A percentile compares a stretch with the other conserved stretches of the same genome.
Evolutionary conservation across 2,797 vertebrate genomes (phyloP).

Genomic region (Melopsittacus undulatus): DNA sequence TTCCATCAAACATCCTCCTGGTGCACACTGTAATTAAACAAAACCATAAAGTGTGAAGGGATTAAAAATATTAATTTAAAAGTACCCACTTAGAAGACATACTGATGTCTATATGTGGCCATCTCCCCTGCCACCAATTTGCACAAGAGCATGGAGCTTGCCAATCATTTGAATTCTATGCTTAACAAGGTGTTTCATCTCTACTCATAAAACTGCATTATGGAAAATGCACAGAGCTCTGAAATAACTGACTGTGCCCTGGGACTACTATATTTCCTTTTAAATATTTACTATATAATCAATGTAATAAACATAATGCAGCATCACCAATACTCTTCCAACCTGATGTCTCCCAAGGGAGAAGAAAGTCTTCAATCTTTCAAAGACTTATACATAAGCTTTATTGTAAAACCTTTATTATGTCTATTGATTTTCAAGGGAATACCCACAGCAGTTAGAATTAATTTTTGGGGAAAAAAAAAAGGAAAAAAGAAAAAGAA

Average conservation of each 20-base stretch:
- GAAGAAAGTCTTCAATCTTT: neutral
- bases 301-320: slow-evolving; percentile 62
- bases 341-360: neutral
- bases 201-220: slow-evolving; percentile 10
- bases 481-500: neutral
- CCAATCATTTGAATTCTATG: neutral
- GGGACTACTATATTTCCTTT: neutral
- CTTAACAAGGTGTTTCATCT: slow-evolving; percentile 1
- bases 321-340: neutral
- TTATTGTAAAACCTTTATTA: neutral
- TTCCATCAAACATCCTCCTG: slow-evolving; percentile 97
- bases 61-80: neutral
- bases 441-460: neutral
- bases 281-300: slow-evolving; percentile 52
- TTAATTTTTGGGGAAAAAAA: neutral
- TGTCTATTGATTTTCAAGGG: neutral
- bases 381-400: neutral
- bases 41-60: neutral
- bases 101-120: neutral
- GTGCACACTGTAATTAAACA: slow-evolving; percentile 85
- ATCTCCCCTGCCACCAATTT: neutral
- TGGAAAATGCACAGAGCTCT: neutral
- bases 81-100: neutral
- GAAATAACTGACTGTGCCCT: neutral
- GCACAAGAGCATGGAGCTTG: neutral